Percentiles rank a stretch among this genome's conserved stretches.
These are phyloP conservation scores for Premnoplex brunnescens DNA, from an alignment of 2,797 vertebrate species.

Conservation along the genomic window DNA sequence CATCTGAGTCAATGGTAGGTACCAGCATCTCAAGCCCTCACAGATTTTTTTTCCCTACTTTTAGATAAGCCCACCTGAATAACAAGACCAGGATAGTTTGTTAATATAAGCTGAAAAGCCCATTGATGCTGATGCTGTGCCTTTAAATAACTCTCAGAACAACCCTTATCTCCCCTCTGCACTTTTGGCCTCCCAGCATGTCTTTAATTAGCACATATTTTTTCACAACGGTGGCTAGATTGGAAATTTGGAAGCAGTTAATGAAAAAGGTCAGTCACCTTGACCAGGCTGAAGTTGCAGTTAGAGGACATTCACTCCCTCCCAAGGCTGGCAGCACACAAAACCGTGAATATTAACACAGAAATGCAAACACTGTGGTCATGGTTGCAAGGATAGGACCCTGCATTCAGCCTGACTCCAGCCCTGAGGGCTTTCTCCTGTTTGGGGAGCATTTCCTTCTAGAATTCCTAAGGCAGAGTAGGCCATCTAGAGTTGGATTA, in stretches of 20 bases:
- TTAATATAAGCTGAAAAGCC: not conserved
- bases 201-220: constrained; percentile 77
- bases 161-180: constrained; percentile 27
- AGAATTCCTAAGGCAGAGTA: not conserved
- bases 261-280: constrained; percentile 78
- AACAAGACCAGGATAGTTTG: not conserved
- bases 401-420: not conserved
- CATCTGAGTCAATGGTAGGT: not conserved
- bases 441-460: not conserved
- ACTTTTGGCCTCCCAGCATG: constrained; percentile 62
- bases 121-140: not conserved
- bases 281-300: constrained; percentile 75
- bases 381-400: not conserved
- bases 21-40: not conserved
- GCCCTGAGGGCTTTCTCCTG: fast-evolving
- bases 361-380: not conserved
- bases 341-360: constrained; percentile 62
- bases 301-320: constrained; percentile 65
- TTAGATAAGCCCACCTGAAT: not conserved
- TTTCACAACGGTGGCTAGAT: constrained; percentile 67
- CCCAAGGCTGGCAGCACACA: constrained; percentile 40
- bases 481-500: not conserved
- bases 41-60: not conserved
- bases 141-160: constrained; percentile 55
- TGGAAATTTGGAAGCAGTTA: constrained; percentile 75